Percentiles rank a stretch among this genome's conserved stretches.
Evolutionary conservation across 2,888 invertebrate species (phyloP).

Genomic region (Elaeidobius kamerunicus): DNA sequence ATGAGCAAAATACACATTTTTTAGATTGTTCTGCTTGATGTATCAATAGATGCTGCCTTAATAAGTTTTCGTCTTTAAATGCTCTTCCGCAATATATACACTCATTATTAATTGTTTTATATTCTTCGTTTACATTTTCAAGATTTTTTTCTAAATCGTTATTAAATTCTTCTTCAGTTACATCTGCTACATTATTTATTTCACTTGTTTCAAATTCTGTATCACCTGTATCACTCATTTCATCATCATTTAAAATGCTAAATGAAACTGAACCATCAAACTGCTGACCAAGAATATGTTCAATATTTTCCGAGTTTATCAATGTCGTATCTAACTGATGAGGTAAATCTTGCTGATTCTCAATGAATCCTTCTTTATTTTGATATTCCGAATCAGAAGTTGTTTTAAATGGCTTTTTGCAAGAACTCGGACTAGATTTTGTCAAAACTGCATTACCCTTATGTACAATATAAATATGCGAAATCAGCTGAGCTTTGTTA

Average conservation of each 20-base stretch:
- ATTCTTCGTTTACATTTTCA: background rate
- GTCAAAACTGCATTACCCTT: too few relatives aligned
- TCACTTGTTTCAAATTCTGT: background rate
- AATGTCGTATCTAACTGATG: too few relatives aligned
- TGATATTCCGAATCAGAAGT: too few relatives aligned
- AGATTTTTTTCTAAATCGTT: background rate
- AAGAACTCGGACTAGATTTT: too few relatives aligned
- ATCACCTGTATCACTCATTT: background rate
- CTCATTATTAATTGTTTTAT: background rate
- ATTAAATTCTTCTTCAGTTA: too few relatives aligned
- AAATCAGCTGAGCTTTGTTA: background rate
- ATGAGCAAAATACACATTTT: background rate
- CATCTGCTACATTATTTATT: too few relatives aligned
- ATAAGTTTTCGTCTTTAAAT: background rate
- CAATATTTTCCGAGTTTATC: too few relatives aligned
- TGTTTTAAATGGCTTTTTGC: too few relatives aligned
- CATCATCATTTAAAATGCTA: background rate
- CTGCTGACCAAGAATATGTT: too few relatives aligned
- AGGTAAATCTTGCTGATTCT: background rate
- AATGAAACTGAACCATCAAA: too few relatives aligned
- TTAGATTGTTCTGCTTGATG: too few relatives aligned
- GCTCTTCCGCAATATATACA: background rate
- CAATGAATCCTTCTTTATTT: background rate
- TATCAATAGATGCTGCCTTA: background rate
- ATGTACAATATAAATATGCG: background rate